phyloP scores from a whole-genome alignment of 1,140 invertebrate genomes.

The Varroa destructor region DNA sequence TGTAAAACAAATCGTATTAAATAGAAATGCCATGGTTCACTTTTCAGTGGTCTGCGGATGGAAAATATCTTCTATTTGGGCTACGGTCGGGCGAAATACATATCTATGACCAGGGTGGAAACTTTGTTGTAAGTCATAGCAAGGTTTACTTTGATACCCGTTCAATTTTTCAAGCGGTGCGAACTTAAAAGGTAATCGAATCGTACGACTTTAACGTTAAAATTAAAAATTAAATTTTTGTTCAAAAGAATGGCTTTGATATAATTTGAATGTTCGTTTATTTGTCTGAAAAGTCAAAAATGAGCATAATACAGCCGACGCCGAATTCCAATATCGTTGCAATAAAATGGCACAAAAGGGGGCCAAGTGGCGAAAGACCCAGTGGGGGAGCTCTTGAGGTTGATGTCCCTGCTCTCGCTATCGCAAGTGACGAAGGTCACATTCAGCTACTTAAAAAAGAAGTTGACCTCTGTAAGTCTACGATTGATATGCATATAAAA shows the following conservation, averaged over 20 bases:
- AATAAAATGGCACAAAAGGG: constrained; percentile 70
- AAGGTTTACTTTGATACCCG: no score
- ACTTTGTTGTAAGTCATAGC: constrained; percentile 46
- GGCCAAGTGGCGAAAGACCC: constrained; percentile 46
- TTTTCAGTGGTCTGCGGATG: constrained; percentile 82
- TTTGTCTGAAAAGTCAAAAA: constrained; percentile 47
- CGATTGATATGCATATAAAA: constrained; percentile 11
- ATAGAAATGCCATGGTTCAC: not conserved
- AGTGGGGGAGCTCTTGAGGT: constrained; percentile 32
- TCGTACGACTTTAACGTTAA: no score
- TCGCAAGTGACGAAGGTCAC: constrained; percentile 73
- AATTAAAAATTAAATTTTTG: no score
- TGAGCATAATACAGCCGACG: constrained; percentile 50
- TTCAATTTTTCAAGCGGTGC: no score
- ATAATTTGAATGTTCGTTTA: constrained; percentile 22
- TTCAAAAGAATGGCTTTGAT: not conserved
- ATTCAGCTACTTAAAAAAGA: constrained; percentile 77
- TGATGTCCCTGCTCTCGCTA: constrained; percentile 61
- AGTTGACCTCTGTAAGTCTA: constrained; percentile 60
- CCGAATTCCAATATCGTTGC: constrained; percentile 51
- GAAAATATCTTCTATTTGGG: constrained; percentile 75
- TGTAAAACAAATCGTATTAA: not conserved
- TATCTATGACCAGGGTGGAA: constrained; percentile 81
- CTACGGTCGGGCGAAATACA: constrained; percentile 77
- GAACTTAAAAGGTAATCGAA: no score